These are phyloP conservation scores for Hippasteria phrygiana DNA, from an alignment of 53 echinoderm and acorn worm species.

Conservation along the genomic window DNA sequence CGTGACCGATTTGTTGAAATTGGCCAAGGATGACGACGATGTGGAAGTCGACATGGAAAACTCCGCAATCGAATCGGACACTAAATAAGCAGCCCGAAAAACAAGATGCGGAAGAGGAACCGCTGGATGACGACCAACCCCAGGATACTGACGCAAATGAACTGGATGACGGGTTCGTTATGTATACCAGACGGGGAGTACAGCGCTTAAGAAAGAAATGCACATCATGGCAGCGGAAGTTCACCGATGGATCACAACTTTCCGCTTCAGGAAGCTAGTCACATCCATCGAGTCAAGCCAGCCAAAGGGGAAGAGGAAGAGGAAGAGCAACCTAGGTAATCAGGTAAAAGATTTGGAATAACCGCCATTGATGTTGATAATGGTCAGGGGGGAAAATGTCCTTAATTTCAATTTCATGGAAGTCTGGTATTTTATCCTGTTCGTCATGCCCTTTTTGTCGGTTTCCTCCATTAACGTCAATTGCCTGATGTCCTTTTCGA, in stretches of 20 bases:
- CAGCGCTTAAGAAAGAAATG: neutral
- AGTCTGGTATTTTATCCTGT: no score
- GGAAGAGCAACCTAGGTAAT: neutral
- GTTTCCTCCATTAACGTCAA: conserved; percentile 12
- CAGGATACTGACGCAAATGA: no score
- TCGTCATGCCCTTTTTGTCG: conserved; percentile 10
- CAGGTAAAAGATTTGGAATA: neutral
- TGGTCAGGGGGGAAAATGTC: no score
- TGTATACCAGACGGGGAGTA: neutral
- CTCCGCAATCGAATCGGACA: no score
- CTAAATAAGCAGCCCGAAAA: no score
- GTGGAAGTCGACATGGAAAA: no score
- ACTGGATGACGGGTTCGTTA: neutral
- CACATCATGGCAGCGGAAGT: neutral
- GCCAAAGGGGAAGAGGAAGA: neutral
- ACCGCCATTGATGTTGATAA: neutral
- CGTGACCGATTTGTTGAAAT: no score
- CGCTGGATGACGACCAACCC: no score
- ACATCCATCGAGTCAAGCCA: neutral
- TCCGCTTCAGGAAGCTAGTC: neutral
- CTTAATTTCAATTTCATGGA: no score
- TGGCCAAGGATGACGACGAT: no score
- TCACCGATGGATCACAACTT: neutral
- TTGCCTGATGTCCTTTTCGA: conserved; percentile 2
- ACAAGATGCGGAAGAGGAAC: no score